Evolutionary conservation across 2,888 invertebrate species (phyloP), one percentile per base, ranked within the genome.

Genomic region (Morpho helenor): DNA sequence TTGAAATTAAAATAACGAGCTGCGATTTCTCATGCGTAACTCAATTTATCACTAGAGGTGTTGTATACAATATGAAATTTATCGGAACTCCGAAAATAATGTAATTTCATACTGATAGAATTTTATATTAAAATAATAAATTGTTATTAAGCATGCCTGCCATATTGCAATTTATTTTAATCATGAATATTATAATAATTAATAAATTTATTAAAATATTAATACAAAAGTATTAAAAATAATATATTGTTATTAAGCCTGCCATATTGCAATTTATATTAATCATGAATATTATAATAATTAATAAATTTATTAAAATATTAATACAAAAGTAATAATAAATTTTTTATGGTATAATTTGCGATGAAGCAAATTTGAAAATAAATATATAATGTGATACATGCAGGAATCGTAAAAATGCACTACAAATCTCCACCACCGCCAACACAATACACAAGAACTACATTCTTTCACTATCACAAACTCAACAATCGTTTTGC

Each of bases 11-110:
- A 31, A 31, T 39, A 22, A 40, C 51, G 45, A 23, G 8, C 47
- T 22, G 31, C 31, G 41, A 55, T 52, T 59, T 31, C 52, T 60
- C 59, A 57, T 60, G 59, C 57, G 52, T 62, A 48, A 59, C 55
- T 41, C 57, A 56, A 54, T 55, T 55, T 60, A 49, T 60, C 60
- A 55, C 51, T 47, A 45, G 46, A 43, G 51, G 50, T 46, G 41
- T 51, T 43, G 52, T 43, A 48, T 31, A 39, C 31, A 49, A 46
- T 56, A 49, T 49, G 49, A 44, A 31, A 47, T 41, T 51, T 16
- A 16, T 41, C 41, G 9, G 10, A 31, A 31, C 3, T 31, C 7
- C 31, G 41, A 31, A 45, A 61, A 61, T 52, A 47, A 44, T 44
- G 16, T 45, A 42, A 54, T 53, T 42, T 56, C 41, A 56, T 47